Conservation (phyloP, 2,113 vertebrate species). For the human (Homo sapiens) region GRCh38 chr17:42107501-42108000, state of each 20-base stretch:
- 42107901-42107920: rapidly evolving
- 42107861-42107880: too few species aligned
- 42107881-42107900: too few species aligned
- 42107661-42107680: conserved; percentile 84
- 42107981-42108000: conserved; percentile 88
- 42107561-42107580: background rate
- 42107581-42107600: rapidly evolving
- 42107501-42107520: background rate
- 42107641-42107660: background rate
- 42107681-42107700: conserved; percentile 88
- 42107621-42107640: conserved; percentile 87
- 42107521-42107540: rapidly evolving
- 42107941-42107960: rapidly evolving
- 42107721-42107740: conserved; percentile 93
- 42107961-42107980: conserved; percentile 49
- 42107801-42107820: rapidly evolving
- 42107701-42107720: conserved; percentile 88
- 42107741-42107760: conserved; percentile 92
- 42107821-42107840: background rate
- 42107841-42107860: too few species aligned
- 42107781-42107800: conserved; percentile 81
- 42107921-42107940: rapidly evolving
- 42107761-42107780: conserved; percentile 83
- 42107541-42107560: background rate
- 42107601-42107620: conserved; percentile 85